These are phyloP conservation scores for Setipinna tenuifilis DNA, from an alignment of 2,797 vertebrate species.

Conservation along the genomic window DNA sequence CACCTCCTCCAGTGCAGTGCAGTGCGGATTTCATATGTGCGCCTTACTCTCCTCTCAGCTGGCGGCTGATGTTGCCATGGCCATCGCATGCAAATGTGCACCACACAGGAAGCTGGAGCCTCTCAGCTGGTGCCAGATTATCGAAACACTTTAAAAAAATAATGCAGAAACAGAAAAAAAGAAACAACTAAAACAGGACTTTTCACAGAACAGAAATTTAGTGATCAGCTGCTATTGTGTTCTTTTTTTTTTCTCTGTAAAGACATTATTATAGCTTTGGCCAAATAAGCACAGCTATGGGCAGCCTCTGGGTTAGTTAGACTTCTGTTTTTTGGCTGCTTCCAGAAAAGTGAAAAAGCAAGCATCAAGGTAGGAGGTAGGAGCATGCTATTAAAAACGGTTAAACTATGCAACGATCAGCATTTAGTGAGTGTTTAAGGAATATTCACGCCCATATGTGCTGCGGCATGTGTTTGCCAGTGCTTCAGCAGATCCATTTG, in stretches of 20 bases:
- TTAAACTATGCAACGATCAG: conserved; percentile 18
- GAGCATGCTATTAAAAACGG: background rate
- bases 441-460: conserved; percentile 14
- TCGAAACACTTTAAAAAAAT: background rate
- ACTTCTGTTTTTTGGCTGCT: background rate
- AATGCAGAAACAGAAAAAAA: background rate
- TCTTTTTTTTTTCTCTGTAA: background rate
- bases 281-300: background rate
- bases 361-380: background rate
- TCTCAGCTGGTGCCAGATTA: background rate
- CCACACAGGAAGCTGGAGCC: background rate
- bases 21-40: background rate
- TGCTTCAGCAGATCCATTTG: conserved; percentile 17
- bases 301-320: too few relatives aligned
- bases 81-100: background rate
- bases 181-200: background rate
- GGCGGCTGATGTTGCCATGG: background rate
- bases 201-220: background rate
- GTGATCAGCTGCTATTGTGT: background rate
- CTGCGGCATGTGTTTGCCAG: background rate
- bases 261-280: background rate
- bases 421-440: conserved; percentile 1
- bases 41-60: background rate
- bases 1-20: too few relatives aligned
- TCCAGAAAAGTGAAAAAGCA: background rate